Percentiles rank a stretch among this genome's conserved stretches.
Evolutionary conservation across 1,140 invertebrate genomes (phyloP).

Genomic region (Samia ricini): DNA sequence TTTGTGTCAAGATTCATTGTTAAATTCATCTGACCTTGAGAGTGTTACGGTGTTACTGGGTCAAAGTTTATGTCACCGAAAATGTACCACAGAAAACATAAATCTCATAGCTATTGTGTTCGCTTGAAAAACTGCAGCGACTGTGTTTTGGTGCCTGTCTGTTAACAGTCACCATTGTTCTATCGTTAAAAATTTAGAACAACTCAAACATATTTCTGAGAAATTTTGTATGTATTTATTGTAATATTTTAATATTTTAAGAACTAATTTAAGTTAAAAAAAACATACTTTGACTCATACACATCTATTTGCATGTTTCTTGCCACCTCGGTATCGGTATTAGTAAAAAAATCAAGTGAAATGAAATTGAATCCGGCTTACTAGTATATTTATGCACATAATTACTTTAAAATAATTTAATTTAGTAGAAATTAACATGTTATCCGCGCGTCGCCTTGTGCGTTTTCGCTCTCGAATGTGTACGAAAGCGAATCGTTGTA

Average conservation of each 20-base stretch:
- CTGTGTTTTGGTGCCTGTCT: no score
- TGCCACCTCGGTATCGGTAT: background rate
- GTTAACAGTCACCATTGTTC: no score
- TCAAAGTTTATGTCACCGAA: no score
- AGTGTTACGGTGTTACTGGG: constrained; percentile 5
- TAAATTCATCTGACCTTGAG: constrained; percentile 5
- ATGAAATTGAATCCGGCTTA: background rate
- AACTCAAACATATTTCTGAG: no score
- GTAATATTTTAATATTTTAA: no score
- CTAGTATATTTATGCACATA: background rate
- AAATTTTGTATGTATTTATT: no score
- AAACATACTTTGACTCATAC: no score
- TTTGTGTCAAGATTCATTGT: background rate
- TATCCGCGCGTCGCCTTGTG: constrained; percentile 1
- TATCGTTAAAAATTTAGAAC: no score
- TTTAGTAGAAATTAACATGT: constrained; percentile 23
- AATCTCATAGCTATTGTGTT: background rate
- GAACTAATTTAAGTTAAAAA: no score
- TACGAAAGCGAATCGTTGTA: constrained; percentile 20
- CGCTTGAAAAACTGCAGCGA: no score
- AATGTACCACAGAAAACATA: no score
- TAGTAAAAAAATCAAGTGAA: background rate
- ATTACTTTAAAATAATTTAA: constrained; percentile 1
- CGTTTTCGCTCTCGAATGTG: constrained; percentile 19
- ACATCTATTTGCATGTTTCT: no score